Evolutionary conservation across 1,140 invertebrate genomes (phyloP), one percentile per base, ranked within the genome.

Genomic region (Ips typographus): DNA sequence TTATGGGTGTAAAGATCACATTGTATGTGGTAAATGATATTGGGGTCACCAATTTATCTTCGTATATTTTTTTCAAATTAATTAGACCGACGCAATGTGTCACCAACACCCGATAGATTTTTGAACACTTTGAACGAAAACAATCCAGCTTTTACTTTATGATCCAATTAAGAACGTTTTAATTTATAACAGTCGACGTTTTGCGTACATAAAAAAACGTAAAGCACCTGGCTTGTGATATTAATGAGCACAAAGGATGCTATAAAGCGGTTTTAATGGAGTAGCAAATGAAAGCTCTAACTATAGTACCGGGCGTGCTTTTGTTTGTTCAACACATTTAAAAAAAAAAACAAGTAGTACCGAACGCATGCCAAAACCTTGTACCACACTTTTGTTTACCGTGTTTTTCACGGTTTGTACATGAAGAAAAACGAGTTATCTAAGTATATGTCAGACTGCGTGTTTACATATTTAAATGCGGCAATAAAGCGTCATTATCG

Each of bases 151-250:
- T 55, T 66, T 61, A 68, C 66, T 68, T 68, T 68, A 68, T 58
- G 61, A 49, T 40, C 57, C 66, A 68, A 68, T 68, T 68, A 68
- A 68, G 61, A 68, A 41, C n/a, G 66, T 42, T 43, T 61, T 68
- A 68, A 68, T 61, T 68, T 68, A 68, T 68, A 68, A 68, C 58
- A 61, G 55, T 61, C 43, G 61, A 60, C 57, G 58, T 68, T 58
- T 61, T 40, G 58, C 61, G 66, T 22, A 22, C 22, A 22, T 68
- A 60, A 61, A 61, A 61, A 68, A 58, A 68, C 60, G 55, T 66
- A 58, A 66, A 58, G 53, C 55, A 66, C 64, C 42, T 47, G 49
- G 53, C 58, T 66, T 66, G 64, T 55, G 37, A 66, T 58, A 66
- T 66, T 66, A 66, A 66, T 66, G 64, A 66, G 64, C 64, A 66